A percentile compares a stretch with the other conserved stretches of the same genome.
phyloP scores from a whole-genome alignment of 2,113 vertebrate species.

The Marmota monax region DNA sequence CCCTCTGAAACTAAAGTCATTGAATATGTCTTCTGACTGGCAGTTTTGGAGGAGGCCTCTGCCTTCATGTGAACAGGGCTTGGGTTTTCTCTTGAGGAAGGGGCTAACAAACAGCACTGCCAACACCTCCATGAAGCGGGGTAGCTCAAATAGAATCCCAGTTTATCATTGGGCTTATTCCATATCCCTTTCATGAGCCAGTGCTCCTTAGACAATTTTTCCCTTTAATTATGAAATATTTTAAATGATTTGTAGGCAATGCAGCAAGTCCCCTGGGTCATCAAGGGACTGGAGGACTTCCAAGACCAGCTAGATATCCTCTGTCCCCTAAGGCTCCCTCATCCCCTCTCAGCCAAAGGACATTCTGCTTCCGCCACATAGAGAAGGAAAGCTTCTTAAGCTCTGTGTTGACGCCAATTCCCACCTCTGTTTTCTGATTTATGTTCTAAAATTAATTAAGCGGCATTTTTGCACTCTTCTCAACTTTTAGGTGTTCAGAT shows the following conservation, averaged over 20 bases:
- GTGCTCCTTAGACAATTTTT: background rate
- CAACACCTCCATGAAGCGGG: too few relatives aligned
- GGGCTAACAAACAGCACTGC: background rate
- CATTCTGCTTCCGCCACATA: conserved; percentile 63
- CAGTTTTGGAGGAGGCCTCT: background rate
- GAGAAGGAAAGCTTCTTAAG: conserved; percentile 21
- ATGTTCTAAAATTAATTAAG: conserved; percentile 63
- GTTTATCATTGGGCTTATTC: background rate
- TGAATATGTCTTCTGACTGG: background rate
- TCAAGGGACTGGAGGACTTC: conserved; percentile 78
- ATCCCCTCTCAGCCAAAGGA: conserved; percentile 71
- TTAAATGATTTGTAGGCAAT: conserved; percentile 55
- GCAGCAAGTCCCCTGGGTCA: conserved; percentile 78
- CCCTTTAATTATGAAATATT: background rate
- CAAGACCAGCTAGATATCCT: conserved; percentile 79
- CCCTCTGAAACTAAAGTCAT: background rate
- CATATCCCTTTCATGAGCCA: background rate
- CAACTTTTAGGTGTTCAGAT: background rate
- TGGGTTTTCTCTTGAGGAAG: background rate
- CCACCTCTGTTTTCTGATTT: conserved; percentile 45
- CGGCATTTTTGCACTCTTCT: conserved; percentile 15
- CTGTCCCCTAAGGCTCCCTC: conserved; percentile 53
- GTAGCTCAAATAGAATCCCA: background rate
- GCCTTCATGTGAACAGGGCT: background rate
- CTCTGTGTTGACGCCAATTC: background rate